Evolutionary conservation across 2,113 vertebrate genomes (phyloP), one percentile per base, ranked within the genome.

Genomic region (Heterotilapia buettikoferi): DNA sequence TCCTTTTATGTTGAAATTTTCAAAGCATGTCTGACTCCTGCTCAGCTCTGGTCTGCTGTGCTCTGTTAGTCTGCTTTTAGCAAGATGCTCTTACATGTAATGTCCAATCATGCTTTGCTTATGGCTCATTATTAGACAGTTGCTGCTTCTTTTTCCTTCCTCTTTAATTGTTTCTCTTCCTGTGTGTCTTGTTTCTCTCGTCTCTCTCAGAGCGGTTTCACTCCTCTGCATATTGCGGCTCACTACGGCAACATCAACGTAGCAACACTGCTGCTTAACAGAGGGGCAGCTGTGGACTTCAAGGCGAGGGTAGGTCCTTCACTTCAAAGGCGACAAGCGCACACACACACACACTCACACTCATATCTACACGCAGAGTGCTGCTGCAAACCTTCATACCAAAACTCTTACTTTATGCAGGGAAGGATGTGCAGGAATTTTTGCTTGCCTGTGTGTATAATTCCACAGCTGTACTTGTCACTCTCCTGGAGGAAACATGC

Each of bases 231-330:
- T 85, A 99, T 99, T 7, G 98, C 98, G 0, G 98, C 98, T 1
- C 98, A 99, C 94, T 99, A 99, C 1, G 98, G 99, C 61, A 99
- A 99, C 0, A 99, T 99, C 94, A 99, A 99, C 2, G 98, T 99
- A 88, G 98, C 98, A 0, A 99, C 98, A 0, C 97, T 99, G 78
- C 97, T 99, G 84, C 97, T 99, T 6, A 99, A 99, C 95, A 97
- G 98, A 16, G 98, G 98, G 56, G 98, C 98, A 1, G 98, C 98
- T 0, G 98, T 99, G 31, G 98, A 99, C 96, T 99, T 99, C 96
- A 99, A 98, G 16, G 98, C 99, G 6, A 96, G 98, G 97, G 98
- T 99, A 97, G 87, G 2, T 94, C 12, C 57, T 43, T 33, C 57
- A 45, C 43, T 50, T 47, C 73, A 78, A 78, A 31, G 43, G 43